Base-by-base conservation (phyloP, 1,140 invertebrate species). In the Trichomalopsis sarcophagae region DNA sequence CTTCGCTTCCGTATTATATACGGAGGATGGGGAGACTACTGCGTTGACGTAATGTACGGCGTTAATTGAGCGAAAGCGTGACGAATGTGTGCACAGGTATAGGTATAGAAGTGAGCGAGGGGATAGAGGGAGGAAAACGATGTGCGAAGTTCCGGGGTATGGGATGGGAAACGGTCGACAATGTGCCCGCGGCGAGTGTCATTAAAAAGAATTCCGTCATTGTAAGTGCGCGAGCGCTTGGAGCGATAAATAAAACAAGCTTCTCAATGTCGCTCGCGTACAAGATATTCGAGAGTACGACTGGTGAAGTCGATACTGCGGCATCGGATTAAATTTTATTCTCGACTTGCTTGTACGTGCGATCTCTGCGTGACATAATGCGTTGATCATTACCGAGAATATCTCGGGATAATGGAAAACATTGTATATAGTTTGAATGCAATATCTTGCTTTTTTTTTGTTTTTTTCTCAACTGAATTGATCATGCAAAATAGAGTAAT, bases 181-280 rank as follows among this genome's bases (percentile, higher is more conserved):
- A 44, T 44, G 21, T 23, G 13, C 30, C 30, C 27, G 27, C 27
- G 21, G 69, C 10, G 73, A 6, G 5, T n/a, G 23, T 78, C 44
- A 78, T 78, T 78, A 62, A 55, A 44, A 44, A 81, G 71, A 81
- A 5, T 50, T 69, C 40, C 27, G 71, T 66, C 81, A 82, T 82
- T 82, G 81, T 75, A 9, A 27, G 44, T 33, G 9, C 3, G 14
- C n/a, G 44, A 13, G 1, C 0, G 50, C 14, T 74, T 40, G 71
- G 9, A 17, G 68, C 40, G 62, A 50, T 82, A 82, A 82, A 82
- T 82, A 82, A 82, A 82, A 82, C 81, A 82, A 75, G 81, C 13
- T 75, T 82, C 81, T 74, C 71, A n/a, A 75, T 62, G 71, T 82
- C 50, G 47, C 68, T 2, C 62, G 44, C n/a, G 17, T 17, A 71